Evolutionary conservation across 2,113 vertebrate species (phyloP), one percentile per base, ranked within the genome.

Genomic region (Varanus salvator): DNA sequence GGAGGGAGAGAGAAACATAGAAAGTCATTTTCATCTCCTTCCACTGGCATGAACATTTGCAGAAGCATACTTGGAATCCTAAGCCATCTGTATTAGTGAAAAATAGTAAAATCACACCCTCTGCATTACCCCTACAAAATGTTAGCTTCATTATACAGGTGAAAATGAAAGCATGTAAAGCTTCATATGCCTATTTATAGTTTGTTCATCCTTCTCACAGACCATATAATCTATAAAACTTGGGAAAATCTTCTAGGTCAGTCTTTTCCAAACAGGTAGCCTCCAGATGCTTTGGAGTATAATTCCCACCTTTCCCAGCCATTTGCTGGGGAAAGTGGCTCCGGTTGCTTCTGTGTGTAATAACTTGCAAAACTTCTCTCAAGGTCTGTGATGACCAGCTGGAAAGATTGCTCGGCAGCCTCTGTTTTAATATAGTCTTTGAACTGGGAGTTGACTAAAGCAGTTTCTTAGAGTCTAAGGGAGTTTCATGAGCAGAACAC

Each of bases 381-480:
- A 8, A 69, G 25, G 38, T 83, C 27, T 82, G 9, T 64, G 60
- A 68, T 85, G 75, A 85, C 15, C 29, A 31, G 27, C 60, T 54
- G 48, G 54, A 31, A 69, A n/a, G 1, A 14, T 38, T 89, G 31
- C 2, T 85, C 48, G 78, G 48, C 52, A 68, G 74, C 78, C 48
- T 29, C 34, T 5, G 78, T 8, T 66, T 78, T 85, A 89, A 78
- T 54, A 89, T 44, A 85, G 60, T 21, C n/a, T 85, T 68, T 64
- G 85, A 54, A 27, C 21, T 77, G 80, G 48, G 64, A 84, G 25
- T 84, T 77, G 80, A 72, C 60, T 54, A 81, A 88, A 81, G 83
- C 83, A 90, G 80, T 85, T 71, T 90, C n/a, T 78, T 38, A 80
- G 76, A 71, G 75, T 50, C 66, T 4, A 60, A 15, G 48, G 84